A percentile compares a stretch with the other conserved stretches of the same genome.
These are phyloP conservation scores for Pristionchus entomophagus DNA, from an alignment of 2,888 invertebrate genomes.

Conservation along the genomic window DNA sequence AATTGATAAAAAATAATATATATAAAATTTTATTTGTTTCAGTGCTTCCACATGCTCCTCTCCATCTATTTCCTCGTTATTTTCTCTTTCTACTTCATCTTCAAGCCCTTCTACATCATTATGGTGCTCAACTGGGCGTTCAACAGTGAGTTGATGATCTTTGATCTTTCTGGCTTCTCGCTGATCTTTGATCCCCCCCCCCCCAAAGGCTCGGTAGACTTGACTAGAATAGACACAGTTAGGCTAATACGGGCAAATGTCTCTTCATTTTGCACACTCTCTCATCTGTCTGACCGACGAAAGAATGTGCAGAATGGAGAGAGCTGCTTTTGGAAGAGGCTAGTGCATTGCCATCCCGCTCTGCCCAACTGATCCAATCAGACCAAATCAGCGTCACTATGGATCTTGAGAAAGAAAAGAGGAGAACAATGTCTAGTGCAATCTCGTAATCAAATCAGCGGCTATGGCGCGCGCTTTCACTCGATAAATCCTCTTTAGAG, in stretches of 20 bases:
- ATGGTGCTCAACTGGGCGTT: slow-evolving; percentile 75
- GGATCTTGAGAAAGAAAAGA: too few species aligned
- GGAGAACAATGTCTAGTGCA: neutral
- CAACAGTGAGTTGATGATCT: slow-evolving; percentile 65
- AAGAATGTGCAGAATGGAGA: too few species aligned
- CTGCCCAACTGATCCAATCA: too few species aligned
- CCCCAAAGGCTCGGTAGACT: neutral
- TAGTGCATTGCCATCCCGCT: neutral
- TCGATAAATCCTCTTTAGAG: too few species aligned
- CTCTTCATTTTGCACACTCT: too few species aligned
- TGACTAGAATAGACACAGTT: too few species aligned
- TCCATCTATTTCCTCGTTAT: slow-evolving; percentile 66
- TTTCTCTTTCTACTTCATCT: slow-evolving; percentile 73
- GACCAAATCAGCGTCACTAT: too few species aligned
- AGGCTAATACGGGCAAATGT: too few species aligned
- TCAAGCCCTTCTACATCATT: slow-evolving; percentile 74
- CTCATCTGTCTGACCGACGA: too few species aligned
- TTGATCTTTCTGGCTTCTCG: neutral
- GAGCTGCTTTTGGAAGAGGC: too few species aligned
- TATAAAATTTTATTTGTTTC: slow-evolving; percentile 47
- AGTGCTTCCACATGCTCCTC: slow-evolving; percentile 73
- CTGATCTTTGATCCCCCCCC: neutral
- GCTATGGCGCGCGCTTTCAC: neutral
- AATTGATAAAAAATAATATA: neutral
- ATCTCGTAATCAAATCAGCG: slow-evolving; percentile 9